Conservation (phyloP, 2,888 invertebrate genomes). For the Acrocera orbiculus region DNA sequence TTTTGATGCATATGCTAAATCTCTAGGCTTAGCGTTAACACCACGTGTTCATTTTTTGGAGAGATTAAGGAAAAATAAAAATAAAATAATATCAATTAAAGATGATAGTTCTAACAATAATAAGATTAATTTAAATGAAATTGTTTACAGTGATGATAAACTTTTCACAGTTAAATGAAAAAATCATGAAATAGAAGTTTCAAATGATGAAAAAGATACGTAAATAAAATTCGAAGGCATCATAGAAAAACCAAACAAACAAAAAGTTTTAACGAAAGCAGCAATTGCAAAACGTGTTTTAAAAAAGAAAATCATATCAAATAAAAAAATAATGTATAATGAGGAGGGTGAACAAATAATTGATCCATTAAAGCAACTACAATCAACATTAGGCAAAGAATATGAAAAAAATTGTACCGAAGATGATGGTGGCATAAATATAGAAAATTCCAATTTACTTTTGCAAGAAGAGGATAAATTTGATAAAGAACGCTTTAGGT, state of each 20-base stretch:
- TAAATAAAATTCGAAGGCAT: slow-evolving; percentile 20
- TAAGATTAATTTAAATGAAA: slow-evolving; percentile 10
- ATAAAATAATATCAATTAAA: slow-evolving; percentile 6
- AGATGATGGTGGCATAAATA: slow-evolving; percentile 61
- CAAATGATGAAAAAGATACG: slow-evolving; percentile 18
- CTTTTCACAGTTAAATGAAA: slow-evolving; percentile 49
- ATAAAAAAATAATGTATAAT: slow-evolving; percentile 68
- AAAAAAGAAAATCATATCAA: slow-evolving; percentile 69
- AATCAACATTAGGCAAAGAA: slow-evolving; percentile 49
- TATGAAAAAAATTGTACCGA: slow-evolving; percentile 39
- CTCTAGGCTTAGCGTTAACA: slow-evolving; percentile 72
- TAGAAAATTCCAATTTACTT: slow-evolving; percentile 60
- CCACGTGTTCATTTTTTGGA: slow-evolving; percentile 81
- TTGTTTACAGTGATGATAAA: slow-evolving; percentile 30
- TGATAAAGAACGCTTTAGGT: slow-evolving; percentile 67
- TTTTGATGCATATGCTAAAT: slow-evolving; percentile 66
- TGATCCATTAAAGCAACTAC: slow-evolving; percentile 47
- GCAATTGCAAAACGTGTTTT: slow-evolving; percentile 73
- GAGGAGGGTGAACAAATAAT: slow-evolving; percentile 64
- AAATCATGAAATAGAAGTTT: slow-evolving; percentile 36
- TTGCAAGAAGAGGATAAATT: slow-evolving; percentile 72
- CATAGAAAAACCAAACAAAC: slow-evolving; percentile 30
- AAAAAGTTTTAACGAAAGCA: slow-evolving; percentile 60
- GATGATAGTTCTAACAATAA: slow-evolving; percentile 13
- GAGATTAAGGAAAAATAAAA: slow-evolving; percentile 33